phyloP scores from a whole-genome alignment of 2,113 vertebrate genomes.

The Tenebrosternarchus preto region DNA sequence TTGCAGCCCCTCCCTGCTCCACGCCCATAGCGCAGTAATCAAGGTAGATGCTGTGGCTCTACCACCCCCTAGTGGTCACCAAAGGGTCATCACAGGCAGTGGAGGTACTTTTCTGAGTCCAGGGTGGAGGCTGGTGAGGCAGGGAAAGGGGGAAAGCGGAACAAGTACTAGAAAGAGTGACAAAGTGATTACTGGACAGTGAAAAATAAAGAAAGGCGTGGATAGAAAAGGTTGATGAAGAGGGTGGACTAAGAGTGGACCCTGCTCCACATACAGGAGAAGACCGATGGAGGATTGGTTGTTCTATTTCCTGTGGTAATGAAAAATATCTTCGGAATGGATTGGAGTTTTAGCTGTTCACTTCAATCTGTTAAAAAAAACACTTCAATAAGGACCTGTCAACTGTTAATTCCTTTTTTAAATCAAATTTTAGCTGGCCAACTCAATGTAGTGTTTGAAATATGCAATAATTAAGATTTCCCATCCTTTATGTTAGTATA shows the following conservation, averaged over 20 bases:
- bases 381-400: too few relatives aligned
- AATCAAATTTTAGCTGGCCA: background rate
- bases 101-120: too few relatives aligned
- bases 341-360: too few relatives aligned
- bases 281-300: too few relatives aligned
- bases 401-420: too few relatives aligned
- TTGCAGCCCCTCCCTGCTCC: conserved; percentile 77
- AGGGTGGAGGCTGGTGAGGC: too few relatives aligned
- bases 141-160: too few relatives aligned
- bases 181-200: background rate
- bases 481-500: too few relatives aligned
- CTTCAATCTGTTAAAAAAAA: too few relatives aligned
- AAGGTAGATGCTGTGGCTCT: conserved; percentile 75
- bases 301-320: too few relatives aligned
- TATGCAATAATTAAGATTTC: background rate
- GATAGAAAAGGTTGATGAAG: background rate
- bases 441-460: background rate
- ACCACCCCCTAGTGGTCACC: conserved; percentile 79
- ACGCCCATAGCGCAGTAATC: conserved; percentile 72
- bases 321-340: too few relatives aligned
- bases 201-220: background rate
- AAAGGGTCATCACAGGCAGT: conserved; percentile 78
- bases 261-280: too few relatives aligned
- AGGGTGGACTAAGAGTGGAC: background rate
- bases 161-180: conserved; percentile 6